Evolutionary conservation across 2,797 vertebrate genomes (phyloP).

Genomic region (Borostomias antarcticus): DNA sequence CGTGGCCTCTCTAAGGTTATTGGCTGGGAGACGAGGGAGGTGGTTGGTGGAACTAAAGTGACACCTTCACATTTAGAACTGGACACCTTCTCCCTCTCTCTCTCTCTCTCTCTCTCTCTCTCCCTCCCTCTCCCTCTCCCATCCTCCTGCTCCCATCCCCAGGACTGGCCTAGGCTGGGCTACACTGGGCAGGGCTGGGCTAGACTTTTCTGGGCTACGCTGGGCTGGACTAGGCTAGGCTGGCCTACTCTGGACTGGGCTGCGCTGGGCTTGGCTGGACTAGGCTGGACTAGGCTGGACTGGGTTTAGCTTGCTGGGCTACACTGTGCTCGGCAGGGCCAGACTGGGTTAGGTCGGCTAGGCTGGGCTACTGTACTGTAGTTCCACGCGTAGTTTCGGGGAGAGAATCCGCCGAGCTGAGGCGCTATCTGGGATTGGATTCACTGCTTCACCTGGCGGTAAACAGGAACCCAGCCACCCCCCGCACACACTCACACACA

Average conservation of each 20-base stretch:
- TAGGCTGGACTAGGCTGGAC: too few relatives aligned
- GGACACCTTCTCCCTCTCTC: neutral
- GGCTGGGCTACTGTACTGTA: too few relatives aligned
- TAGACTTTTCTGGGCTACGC: too few relatives aligned
- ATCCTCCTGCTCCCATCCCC: conserved; percentile 17
- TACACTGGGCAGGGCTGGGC: conserved; percentile 25
- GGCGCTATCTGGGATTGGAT: conserved; percentile 50
- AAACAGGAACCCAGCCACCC: conserved; percentile 45
- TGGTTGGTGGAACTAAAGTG: conserved; percentile 9
- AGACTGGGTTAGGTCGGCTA: too few relatives aligned
- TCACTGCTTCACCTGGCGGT: conserved; percentile 53
- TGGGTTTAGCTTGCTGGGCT: too few relatives aligned
- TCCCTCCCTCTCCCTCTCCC: conserved; percentile 8
- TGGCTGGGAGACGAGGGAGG: neutral
- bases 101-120: neutral
- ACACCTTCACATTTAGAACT: neutral
- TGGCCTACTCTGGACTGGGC: too few relatives aligned
- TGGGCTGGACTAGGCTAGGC: too few relatives aligned
- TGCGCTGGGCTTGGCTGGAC: too few relatives aligned
- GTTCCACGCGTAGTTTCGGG: conserved; percentile 38
- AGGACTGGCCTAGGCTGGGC: neutral
- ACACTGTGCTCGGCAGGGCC: too few relatives aligned
- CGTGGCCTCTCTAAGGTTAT: neutral
- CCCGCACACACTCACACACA: conserved; percentile 3
- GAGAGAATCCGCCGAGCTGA: conserved; percentile 21